Base-by-base conservation (phyloP, 1,140 invertebrate genomes). In the Aphidius ervi region DNA sequence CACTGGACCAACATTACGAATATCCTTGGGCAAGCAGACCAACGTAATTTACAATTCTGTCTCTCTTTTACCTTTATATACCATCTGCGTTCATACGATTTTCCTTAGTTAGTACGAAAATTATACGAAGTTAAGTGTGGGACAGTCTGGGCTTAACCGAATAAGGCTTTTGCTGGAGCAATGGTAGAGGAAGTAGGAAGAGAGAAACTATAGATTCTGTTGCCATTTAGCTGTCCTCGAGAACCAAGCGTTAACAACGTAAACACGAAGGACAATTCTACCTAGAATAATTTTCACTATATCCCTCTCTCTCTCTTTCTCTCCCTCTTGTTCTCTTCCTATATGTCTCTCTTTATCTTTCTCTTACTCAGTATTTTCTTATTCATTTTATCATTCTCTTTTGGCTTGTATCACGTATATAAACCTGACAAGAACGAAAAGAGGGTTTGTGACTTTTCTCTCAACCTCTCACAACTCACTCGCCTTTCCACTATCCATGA, bases 71-170 rank as follows among this genome's bases (percentile, higher is more conserved):
- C 58, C 52, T 54, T 60, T 59, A 61, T 61, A 52, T 58, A 48
- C 60, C 58, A 47, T 37, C 50, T 59, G n/a, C 60, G 41, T 58
- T 52, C 46, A 55, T 57, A 37, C 46, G 64, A 65, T 64, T 72
- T 68, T 69, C 67, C 57, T 61, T 65, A 63, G 65, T 70, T 69
- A 64, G 65, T 53, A 63, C 9, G 68, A 65, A 70, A 72, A 70
- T 74, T 74, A 68, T 67, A 66, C 66, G 59, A 69, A 66, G 66
- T 71, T 71, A 72, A 72, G 67, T 70, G 64, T 59, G 50, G 60
- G 61, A 68, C 59, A 64, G 68, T 63, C 48, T 62, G 59, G 61
- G 67, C 62, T 74, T 68, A 70, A 74, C 52, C 65, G 68, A 72
- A 69, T 67, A 63, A 69, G 59, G 63, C 7, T 31, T 31, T 31